phyloP scores from a whole-genome alignment of 2,113 vertebrate genomes.

The Axis porcinus region DNA sequence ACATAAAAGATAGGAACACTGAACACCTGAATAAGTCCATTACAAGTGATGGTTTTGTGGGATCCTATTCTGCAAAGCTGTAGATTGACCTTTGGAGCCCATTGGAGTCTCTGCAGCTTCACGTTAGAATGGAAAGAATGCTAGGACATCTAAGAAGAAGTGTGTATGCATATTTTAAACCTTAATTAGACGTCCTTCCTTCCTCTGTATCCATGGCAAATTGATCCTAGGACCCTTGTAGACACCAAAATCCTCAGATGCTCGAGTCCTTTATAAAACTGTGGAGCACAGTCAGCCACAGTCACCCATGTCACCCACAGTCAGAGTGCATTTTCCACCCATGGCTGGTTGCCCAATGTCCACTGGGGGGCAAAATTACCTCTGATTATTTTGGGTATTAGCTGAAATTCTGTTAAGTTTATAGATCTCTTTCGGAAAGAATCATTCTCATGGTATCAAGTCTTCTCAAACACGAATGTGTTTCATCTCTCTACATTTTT shows the following conservation, averaged over 20 bases:
- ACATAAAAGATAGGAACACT: not conserved
- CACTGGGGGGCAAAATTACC: not conserved
- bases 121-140: not conserved
- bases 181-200: not conserved
- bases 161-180: not conserved
- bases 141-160: not conserved
- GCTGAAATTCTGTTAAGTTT: not conserved
- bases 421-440: not conserved
- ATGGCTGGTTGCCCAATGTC: not conserved
- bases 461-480: not conserved
- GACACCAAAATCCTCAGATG: not conserved
- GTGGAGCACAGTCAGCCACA: not conserved
- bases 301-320: too few species aligned
- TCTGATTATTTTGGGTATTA: not conserved
- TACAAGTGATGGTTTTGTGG: not conserved
- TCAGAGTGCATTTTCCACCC: not conserved
- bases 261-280: not conserved
- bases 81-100: not conserved
- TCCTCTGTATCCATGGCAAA: not conserved
- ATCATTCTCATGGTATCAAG: not conserved
- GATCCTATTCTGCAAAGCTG: not conserved
- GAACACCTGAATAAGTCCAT: not conserved
- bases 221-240: not conserved
- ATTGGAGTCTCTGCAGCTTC: not conserved
- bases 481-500: conserved; percentile 4